Evolutionary conservation across 2,888 invertebrate species (phyloP).

Genomic region (Belgica antarctica): DNA sequence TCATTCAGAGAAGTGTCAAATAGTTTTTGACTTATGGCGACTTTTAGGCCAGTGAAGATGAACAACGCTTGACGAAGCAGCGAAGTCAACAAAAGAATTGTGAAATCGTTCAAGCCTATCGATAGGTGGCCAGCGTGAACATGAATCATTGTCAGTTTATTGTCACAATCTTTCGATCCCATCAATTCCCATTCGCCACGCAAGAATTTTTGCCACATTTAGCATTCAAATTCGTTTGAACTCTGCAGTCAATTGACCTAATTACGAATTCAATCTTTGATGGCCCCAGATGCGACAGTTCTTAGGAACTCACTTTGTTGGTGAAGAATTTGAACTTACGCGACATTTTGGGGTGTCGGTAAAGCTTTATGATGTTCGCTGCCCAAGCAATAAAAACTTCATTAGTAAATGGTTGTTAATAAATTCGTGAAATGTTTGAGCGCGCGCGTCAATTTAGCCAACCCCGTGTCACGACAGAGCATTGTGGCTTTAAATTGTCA

Average conservation of each 20-base stretch:
- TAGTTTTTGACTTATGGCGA: background rate
- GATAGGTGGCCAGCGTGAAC: background rate
- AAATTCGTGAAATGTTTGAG: no score
- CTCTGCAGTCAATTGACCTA: conserved; percentile 30
- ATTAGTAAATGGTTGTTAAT: no score
- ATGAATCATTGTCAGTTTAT: background rate
- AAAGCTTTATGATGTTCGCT: no score
- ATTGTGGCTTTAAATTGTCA: no score
- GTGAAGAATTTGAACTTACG: no score
- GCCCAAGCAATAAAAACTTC: no score
- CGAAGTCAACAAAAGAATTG: background rate
- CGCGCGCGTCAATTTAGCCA: no score
- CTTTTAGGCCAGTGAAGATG: background rate
- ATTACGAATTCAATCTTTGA: background rate
- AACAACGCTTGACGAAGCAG: background rate
- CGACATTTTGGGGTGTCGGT: no score
- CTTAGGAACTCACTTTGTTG: no score
- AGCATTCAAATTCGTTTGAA: conserved; percentile 31
- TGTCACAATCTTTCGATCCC: background rate
- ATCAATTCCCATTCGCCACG: background rate
- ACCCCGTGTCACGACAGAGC: no score
- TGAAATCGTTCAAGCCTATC: no score
- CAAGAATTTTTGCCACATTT: background rate
- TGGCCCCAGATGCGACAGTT: background rate
- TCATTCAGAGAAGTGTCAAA: background rate